These are phyloP conservation scores for Hirundichthys speculiger DNA, from an alignment of 2,113 vertebrate genomes.

Conservation along the genomic window DNA sequence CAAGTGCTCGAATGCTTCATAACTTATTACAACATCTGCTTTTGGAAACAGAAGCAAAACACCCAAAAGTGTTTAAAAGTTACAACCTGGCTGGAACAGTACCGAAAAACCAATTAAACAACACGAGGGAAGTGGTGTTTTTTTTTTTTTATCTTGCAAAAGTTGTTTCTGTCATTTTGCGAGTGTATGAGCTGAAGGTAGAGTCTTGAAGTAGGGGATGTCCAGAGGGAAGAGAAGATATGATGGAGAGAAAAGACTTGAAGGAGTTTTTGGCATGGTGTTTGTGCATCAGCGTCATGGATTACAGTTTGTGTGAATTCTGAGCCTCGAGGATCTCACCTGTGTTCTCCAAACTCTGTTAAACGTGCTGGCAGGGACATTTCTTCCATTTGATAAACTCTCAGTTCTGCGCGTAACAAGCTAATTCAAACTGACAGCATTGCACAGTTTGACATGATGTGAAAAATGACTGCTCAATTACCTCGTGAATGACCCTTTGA, in stretches of 20 bases:
- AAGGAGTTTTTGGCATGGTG: constrained; percentile 16
- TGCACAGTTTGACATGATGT: constrained; percentile 50
- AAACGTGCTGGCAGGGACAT: constrained; percentile 46
- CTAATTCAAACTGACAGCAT: constrained; percentile 30
- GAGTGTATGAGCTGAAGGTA: neutral
- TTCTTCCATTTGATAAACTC: constrained; percentile 25
- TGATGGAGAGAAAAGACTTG: constrained; percentile 11
- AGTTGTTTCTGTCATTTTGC: constrained; percentile 9
- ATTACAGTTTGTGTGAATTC: constrained; percentile 38
- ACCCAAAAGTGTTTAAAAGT: constrained; percentile 36
- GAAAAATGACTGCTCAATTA: constrained; percentile 49
- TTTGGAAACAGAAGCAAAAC: constrained; percentile 43
- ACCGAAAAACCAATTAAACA: constrained; percentile 14
- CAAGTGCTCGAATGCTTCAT: constrained; percentile 27
- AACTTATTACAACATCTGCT: constrained; percentile 45
- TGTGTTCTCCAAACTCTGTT: constrained; percentile 43
- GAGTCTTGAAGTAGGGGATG: neutral
- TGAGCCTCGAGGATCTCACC: constrained; percentile 61
- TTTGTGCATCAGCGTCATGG: constrained; percentile 28
- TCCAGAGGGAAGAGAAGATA: constrained; percentile 1
- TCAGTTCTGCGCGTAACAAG: constrained; percentile 11
- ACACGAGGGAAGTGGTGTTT: neutral
- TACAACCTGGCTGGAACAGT: constrained; percentile 22
- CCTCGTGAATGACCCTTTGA: constrained; percentile 69
- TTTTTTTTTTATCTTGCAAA: constrained; percentile 3